Evolutionary conservation across 2,797 vertebrate genomes (phyloP), one percentile per base, ranked within the genome.

Genomic region (Vireo griseus): DNA sequence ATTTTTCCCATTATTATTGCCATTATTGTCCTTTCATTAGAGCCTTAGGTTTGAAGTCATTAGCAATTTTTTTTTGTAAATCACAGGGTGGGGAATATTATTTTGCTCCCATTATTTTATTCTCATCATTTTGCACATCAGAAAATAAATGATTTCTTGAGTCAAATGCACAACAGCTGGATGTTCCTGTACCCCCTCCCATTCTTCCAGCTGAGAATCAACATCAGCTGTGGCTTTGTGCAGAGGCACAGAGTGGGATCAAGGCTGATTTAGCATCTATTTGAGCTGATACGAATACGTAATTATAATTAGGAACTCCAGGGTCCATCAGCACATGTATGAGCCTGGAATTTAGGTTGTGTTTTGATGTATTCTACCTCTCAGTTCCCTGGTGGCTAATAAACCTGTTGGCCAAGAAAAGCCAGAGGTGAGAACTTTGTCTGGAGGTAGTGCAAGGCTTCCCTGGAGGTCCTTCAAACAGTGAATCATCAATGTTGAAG

Each of bases 401-500:
- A 92, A 96, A 91, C 76, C 68, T 90, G 73, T 69, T 90, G 72
- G 95, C 95, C 95, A 96, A 95, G 91, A 94, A 95, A 96, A 96
- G 94, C 85, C 94, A 96, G 75, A 96, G 95, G 95, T 6, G 76
- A 96, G 92, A 96, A 96, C 87, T 96, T 94, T 88, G 93, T 96
- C 92, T 95, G 85, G 94, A 94, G 95, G 82, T 95, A 16, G 69
- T 31, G 13, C 59, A 94, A 95, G 91, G 55, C 95, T 94, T 96
- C 95, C 94, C 95, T 97, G 95, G 95, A 96, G 89, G 95, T 96
- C 89, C 95, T 81, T 94, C 89, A 91, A 94, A 59, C 66, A 91
- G 73, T 96, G 96, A 96, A 88, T 96, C 96, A 95, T 81, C 95
- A 94, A 69, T 59, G 95, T 3, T 63, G 95, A 97, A 96, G 69